Conservation (phyloP, 2,888 invertebrate species). For the Andrena hattorfiana region DNA sequence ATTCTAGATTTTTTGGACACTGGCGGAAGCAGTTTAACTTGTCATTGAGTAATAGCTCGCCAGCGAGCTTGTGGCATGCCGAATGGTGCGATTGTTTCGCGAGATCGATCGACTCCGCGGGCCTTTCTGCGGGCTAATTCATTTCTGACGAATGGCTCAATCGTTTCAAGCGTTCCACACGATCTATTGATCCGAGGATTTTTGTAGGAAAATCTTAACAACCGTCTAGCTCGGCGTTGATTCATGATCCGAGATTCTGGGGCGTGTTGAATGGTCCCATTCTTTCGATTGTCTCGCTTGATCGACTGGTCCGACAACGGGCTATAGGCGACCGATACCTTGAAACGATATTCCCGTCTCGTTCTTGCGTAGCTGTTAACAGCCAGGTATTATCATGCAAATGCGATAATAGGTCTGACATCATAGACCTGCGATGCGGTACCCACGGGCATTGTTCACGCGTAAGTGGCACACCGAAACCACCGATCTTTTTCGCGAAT, state of each 20-base stretch:
- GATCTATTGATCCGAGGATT: too few relatives aligned
- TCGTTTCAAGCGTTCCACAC: too few relatives aligned
- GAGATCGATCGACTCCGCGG: too few relatives aligned
- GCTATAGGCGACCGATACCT: constrained; percentile 39
- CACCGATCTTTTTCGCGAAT: constrained; percentile 19
- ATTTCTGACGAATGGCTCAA: too few relatives aligned
- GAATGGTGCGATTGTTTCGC: too few relatives aligned
- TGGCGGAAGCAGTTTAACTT: background rate
- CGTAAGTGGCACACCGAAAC: constrained; percentile 23
- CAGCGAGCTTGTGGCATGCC: too few relatives aligned
- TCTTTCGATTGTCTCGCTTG: constrained; percentile 20
- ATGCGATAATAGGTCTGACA: constrained; percentile 57
- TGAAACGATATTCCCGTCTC: constrained; percentile 26
- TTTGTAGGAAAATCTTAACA: background rate
- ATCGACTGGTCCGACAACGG: constrained; percentile 18
- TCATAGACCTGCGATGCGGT: constrained; percentile 49
- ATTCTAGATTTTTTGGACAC: constrained; percentile 25
- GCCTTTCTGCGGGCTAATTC: too few relatives aligned
- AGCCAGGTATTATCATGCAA: constrained; percentile 55
- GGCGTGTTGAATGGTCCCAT: constrained; percentile 18
- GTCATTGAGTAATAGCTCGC: too few relatives aligned
- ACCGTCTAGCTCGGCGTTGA: background rate
- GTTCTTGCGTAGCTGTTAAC: constrained; percentile 41
- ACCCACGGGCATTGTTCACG: constrained; percentile 34
- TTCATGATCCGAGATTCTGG: background rate